These are phyloP conservation scores for Lasioglossum figueresi DNA, from an alignment of 2,888 invertebrate genomes.

Conservation along the genomic window DNA sequence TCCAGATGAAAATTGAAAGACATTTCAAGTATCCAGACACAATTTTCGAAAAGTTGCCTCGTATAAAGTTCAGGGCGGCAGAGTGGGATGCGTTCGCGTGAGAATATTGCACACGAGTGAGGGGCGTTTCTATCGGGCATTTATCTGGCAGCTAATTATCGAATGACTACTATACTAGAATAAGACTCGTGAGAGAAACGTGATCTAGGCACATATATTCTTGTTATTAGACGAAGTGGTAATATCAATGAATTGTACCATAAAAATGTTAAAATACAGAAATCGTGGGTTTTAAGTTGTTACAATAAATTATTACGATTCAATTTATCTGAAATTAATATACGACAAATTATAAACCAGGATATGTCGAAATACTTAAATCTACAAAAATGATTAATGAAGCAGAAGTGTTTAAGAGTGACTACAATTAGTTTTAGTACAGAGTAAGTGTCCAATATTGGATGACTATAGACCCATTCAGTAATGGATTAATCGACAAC, in stretches of 20 bases:
- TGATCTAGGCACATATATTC: not conserved
- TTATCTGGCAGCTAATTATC: not conserved
- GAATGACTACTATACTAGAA: not conserved
- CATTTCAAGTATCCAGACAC: not conserved
- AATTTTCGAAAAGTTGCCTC: not conserved
- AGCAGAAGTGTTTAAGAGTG: not conserved
- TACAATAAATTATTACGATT: not conserved
- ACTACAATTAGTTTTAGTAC: not conserved
- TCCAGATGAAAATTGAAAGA: not conserved
- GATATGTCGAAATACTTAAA: not conserved
- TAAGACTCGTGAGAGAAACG: not conserved
- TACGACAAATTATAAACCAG: not conserved
- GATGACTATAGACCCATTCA: not conserved
- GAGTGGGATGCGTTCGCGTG: not conserved
- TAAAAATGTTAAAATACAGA: not conserved
- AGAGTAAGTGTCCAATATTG: not conserved
- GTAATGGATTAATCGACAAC: not conserved
- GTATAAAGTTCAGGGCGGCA: not conserved
- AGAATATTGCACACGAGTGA: not conserved
- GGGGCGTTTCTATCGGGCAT: not conserved
- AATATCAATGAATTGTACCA: not conserved
- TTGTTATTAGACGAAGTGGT: not conserved
- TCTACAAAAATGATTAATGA: not conserved
- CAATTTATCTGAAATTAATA: not conserved
- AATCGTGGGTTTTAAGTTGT: not conserved